phyloP scores from a whole-genome alignment of 2,113 vertebrate species.

The Ammodytes marinus region DNA sequence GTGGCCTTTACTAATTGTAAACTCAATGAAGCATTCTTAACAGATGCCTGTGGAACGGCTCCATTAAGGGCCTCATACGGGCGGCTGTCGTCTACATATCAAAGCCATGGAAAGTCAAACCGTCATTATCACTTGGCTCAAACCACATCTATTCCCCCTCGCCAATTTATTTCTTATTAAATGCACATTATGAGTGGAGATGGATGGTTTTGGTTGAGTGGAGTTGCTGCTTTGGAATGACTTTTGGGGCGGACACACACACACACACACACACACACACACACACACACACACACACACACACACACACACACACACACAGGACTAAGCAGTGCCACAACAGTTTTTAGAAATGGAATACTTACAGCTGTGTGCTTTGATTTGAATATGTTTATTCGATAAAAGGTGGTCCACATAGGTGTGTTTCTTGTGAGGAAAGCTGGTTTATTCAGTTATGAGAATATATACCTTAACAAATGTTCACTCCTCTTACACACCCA shows the following conservation, averaged over 20 bases:
- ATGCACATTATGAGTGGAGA: slow-evolving; percentile 82
- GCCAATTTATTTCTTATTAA: slow-evolving; percentile 86
- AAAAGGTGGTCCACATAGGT: slow-evolving; percentile 46
- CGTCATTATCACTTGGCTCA: slow-evolving; percentile 79
- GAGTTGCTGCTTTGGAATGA: slow-evolving; percentile 71
- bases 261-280: slow-evolving; percentile 6
- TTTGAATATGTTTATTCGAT: slow-evolving; percentile 54
- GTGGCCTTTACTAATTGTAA: slow-evolving; percentile 84
- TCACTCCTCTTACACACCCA: too few species aligned
- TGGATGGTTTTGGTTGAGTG: slow-evolving; percentile 81
- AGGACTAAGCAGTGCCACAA: slow-evolving; percentile 3
- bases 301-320: slow-evolving; percentile 9
- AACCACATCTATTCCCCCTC: slow-evolving; percentile 73
- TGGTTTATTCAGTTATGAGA: too few species aligned
- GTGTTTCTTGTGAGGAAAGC: neutral
- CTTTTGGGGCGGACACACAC: slow-evolving; percentile 57
- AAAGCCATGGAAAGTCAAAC: slow-evolving; percentile 81
- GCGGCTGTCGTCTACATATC: slow-evolving; percentile 79
- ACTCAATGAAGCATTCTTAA: slow-evolving; percentile 85
- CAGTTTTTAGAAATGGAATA: slow-evolving; percentile 21
- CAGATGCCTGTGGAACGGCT: slow-evolving; percentile 84
- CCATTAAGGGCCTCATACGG: slow-evolving; percentile 77
- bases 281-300: neutral
- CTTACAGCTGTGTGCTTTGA: slow-evolving; percentile 38
- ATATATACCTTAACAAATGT: too few species aligned